A percentile compares a stretch with the other conserved stretches of the same genome.
These are phyloP conservation scores for Caenorhabditis drosophilae DNA, from an alignment of 2,888 invertebrate genomes.

Conservation along the genomic window DNA sequence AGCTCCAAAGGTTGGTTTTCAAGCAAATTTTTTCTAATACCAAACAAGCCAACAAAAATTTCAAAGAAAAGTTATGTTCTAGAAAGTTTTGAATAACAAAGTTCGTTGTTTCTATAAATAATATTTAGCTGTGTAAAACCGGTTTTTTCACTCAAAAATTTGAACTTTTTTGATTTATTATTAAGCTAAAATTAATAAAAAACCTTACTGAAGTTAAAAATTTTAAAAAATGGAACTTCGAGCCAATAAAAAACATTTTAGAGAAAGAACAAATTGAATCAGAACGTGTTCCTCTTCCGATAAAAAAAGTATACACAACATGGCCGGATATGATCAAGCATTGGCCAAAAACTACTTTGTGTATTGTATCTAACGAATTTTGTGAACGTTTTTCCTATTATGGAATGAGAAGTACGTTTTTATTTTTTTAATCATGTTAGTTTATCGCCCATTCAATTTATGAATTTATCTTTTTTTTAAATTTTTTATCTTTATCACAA, in stretches of 20 bases:
- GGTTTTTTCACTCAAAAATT: too few species aligned
- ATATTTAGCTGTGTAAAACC: too few species aligned
- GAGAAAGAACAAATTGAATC: constrained; percentile 28
- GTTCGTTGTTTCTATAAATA: too few species aligned
- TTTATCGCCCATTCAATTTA: constrained; percentile 2
- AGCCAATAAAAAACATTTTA: constrained; percentile 8
- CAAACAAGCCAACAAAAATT: too few species aligned
- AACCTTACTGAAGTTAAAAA: too few species aligned
- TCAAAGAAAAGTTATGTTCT: too few species aligned
- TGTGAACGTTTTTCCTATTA: constrained; percentile 96
- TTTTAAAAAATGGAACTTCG: constrained; percentile 12
- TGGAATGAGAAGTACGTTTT: constrained; percentile 85
- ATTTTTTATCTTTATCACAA: neutral
- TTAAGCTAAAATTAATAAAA: too few species aligned
- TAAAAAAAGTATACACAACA: constrained; percentile 49
- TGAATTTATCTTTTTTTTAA: neutral
- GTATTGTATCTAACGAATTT: constrained; percentile 92
- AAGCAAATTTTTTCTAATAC: too few species aligned
- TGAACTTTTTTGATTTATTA: too few species aligned
- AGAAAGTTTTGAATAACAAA: too few species aligned
- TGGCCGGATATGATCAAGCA: constrained; percentile 57
- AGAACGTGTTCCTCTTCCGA: constrained; percentile 32
- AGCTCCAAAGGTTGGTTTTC: too few species aligned
- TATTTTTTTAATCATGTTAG: too few species aligned
- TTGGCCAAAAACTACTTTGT: constrained; percentile 67